Evolutionary conservation across 2,888 invertebrate genomes (phyloP).

Genomic region (Drosophila sordidula): DNA sequence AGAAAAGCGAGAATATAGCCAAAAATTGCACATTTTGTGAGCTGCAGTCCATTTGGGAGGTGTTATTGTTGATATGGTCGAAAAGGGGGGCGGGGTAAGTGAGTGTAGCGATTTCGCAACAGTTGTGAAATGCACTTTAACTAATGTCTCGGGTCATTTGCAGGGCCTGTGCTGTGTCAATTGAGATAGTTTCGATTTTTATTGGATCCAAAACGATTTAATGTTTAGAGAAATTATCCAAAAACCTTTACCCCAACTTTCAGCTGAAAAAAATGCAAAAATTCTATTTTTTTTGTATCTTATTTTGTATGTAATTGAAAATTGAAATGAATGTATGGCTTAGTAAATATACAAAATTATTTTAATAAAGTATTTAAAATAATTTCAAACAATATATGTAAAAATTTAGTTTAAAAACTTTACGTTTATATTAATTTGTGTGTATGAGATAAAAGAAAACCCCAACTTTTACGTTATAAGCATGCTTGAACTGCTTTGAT

Average conservation of each 20-base stretch:
- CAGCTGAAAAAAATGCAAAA: conserved; percentile 7
- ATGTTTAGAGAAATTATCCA: not conserved
- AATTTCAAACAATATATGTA: too few relatives aligned
- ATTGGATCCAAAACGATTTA: not conserved
- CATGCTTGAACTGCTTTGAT: conserved; percentile 32
- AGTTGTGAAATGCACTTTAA: conserved; percentile 67
- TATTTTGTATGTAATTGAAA: too few relatives aligned
- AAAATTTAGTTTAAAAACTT: too few relatives aligned
- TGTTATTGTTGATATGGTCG: conserved; percentile 27
- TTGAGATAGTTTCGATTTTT: conserved; percentile 1
- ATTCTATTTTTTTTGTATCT: too few relatives aligned
- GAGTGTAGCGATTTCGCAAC: conserved; percentile 51
- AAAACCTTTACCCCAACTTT: not conserved
- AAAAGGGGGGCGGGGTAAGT: conserved; percentile 24
- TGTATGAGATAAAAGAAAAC: too few relatives aligned
- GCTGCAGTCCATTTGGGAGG: conserved; percentile 8
- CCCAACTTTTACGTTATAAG: not conserved
- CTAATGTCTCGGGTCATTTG: conserved; percentile 57
- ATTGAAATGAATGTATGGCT: too few relatives aligned
- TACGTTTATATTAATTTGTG: too few relatives aligned
- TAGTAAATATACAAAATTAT: too few relatives aligned
- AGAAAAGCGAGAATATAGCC: conserved; percentile 29
- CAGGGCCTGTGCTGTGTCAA: conserved; percentile 8
- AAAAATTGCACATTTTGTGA: conserved; percentile 57
- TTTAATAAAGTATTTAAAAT: too few relatives aligned